Conservation (phyloP, 2,888 invertebrate species). For the Lasioglossum lativentre region DNA sequence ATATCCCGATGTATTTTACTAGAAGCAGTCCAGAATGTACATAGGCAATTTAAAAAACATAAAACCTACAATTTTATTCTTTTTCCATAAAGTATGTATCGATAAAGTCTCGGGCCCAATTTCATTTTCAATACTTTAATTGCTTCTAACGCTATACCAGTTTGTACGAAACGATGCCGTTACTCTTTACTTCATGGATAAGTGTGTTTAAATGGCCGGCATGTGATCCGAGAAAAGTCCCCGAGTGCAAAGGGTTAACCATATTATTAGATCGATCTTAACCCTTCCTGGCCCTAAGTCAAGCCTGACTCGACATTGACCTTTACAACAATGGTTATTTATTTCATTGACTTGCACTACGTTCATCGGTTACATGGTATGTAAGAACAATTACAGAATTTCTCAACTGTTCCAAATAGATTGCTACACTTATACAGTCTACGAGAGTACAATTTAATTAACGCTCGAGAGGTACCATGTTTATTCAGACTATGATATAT, state of each 20-base stretch:
- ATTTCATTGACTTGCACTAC: not conserved
- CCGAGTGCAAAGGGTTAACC: not conserved
- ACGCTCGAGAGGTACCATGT: no score
- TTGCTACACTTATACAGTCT: no score
- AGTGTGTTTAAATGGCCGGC: not conserved
- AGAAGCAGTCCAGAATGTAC: no score
- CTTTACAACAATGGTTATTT: not conserved
- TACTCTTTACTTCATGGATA: not conserved
- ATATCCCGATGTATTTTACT: no score
- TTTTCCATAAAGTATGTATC: not conserved
- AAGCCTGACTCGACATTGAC: not conserved
- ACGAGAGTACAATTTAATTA: no score
- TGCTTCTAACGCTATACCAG: not conserved
- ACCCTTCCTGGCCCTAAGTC: not conserved
- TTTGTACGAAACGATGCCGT: not conserved
- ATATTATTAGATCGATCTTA: not conserved
- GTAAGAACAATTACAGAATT: not conserved
- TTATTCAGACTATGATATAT: no score
- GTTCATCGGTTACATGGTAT: not conserved
- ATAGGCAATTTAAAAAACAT: no score
- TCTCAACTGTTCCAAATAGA: no score
- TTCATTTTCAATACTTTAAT: not conserved
- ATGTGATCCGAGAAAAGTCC: not conserved
- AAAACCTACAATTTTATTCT: not conserved
- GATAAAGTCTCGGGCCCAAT: not conserved